Conservation (phyloP, 1,140 invertebrate genomes). For the Achroia grisella region DNA sequence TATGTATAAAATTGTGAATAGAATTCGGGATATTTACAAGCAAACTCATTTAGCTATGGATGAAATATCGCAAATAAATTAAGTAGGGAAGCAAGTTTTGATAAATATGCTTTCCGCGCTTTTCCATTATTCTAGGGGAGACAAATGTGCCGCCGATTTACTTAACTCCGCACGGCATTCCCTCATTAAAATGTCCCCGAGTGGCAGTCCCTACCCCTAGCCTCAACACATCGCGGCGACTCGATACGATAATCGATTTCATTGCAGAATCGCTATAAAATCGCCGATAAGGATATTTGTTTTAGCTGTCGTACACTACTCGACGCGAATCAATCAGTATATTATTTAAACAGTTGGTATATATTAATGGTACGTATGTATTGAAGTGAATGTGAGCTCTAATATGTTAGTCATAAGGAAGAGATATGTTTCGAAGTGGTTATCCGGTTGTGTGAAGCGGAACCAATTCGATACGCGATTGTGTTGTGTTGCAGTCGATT, state of each 20-base stretch:
- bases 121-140: slow-evolving; percentile 55
- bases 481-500: slow-evolving; percentile 16
- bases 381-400: slow-evolving; percentile 18
- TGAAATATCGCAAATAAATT: slow-evolving; percentile 37
- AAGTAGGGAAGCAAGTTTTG: slow-evolving; percentile 42
- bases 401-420: slow-evolving; percentile 23
- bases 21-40: too few species aligned
- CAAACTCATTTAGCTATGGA: slow-evolving; percentile 31
- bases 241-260: slow-evolving; percentile 64
- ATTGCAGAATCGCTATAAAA: slow-evolving; percentile 59
- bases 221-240: slow-evolving; percentile 14
- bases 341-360: slow-evolving; percentile 40
- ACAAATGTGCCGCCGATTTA: slow-evolving; percentile 49
- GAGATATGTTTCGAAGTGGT: slow-evolving; percentile 12
- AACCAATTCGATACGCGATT: slow-evolving; percentile 19
- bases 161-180: slow-evolving; percentile 45
- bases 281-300: slow-evolving; percentile 40
- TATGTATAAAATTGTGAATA: too few species aligned
- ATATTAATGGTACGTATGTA: slow-evolving; percentile 14
- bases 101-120: slow-evolving; percentile 57
- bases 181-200: slow-evolving; percentile 60
- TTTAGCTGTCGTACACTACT: slow-evolving; percentile 34
- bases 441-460: slow-evolving; percentile 19
- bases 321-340: slow-evolving; percentile 44
- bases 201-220: slow-evolving; percentile 36